phyloP scores from a whole-genome alignment of 2,797 vertebrate species.

The Mastacembelus armatus region DNA sequence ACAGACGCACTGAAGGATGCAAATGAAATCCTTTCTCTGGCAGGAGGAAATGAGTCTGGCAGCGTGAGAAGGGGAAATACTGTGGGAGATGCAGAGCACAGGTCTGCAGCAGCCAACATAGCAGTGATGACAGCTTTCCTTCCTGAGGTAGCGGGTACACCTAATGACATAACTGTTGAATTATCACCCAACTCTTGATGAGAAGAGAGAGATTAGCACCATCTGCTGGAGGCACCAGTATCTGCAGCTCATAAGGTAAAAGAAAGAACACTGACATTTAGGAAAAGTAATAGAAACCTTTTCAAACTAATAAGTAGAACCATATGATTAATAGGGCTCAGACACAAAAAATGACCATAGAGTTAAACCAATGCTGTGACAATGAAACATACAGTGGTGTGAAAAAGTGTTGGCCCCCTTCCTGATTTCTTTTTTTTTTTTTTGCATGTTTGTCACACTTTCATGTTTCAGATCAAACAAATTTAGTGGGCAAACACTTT shows the following conservation, averaged over 20 bases:
- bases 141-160: constrained; percentile 40
- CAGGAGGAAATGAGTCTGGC: neutral
- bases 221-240: constrained; percentile 43
- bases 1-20: constrained; percentile 6
- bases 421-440: too few relatives aligned
- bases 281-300: neutral
- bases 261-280: neutral
- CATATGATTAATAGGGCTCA: neutral
- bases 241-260: neutral
- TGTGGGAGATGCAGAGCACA: constrained; percentile 21
- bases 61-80: neutral
- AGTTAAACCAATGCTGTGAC: neutral
- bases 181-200: constrained; percentile 37
- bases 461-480: too few relatives aligned
- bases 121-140: constrained; percentile 36
- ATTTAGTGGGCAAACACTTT: too few relatives aligned
- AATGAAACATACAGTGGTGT: too few relatives aligned
- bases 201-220: constrained; percentile 42
- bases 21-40: neutral
- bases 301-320: neutral
- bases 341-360: neutral
- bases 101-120: constrained; percentile 42
- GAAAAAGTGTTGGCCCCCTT: too few relatives aligned
- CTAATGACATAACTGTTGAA: constrained; percentile 62
- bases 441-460: too few relatives aligned